Conservation (phyloP, 1,140 invertebrate genomes). For the Drosophila ohnishii region DNA sequence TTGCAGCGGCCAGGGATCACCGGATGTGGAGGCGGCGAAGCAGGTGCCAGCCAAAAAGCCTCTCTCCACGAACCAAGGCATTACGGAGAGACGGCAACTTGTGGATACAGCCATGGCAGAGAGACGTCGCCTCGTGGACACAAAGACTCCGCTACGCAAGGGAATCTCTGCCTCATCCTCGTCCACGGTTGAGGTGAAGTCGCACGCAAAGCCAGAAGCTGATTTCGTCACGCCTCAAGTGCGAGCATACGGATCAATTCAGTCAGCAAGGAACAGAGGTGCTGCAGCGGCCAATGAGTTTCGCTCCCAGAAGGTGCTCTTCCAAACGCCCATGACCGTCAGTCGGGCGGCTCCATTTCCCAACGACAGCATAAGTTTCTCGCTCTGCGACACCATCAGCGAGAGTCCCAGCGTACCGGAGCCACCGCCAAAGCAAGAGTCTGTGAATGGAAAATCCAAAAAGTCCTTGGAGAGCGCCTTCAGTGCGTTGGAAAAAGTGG, state of each 20-base stretch:
- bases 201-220: conserved; percentile 38
- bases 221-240: conserved; percentile 78
- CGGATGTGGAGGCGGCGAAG: conserved; percentile 2
- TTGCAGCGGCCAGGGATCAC: conserved; percentile 49
- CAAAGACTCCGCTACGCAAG: conserved; percentile 53
- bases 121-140: conserved; percentile 46
- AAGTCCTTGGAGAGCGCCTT: conserved; percentile 70
- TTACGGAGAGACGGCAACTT: conserved; percentile 50
- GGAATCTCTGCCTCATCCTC: not conserved
- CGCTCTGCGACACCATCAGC: conserved; percentile 76
- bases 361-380: conserved; percentile 70
- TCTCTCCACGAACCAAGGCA: conserved; percentile 32
- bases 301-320: conserved; percentile 78
- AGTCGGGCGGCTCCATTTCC: conserved; percentile 59
- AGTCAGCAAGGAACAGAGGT: conserved; percentile 45
- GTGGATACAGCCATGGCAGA: conserved; percentile 37
- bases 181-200: conserved; percentile 17
- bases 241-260: conserved; percentile 39
- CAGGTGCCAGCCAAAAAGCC: conserved; percentile 27
- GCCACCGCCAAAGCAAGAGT: conserved; percentile 16
- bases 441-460: conserved; percentile 47
- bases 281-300: conserved; percentile 66
- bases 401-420: conserved; percentile 60
- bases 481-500: conserved; percentile 19
- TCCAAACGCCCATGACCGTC: conserved; percentile 79